These are phyloP conservation scores for Parnassius smintheus DNA, from an alignment of 2,888 invertebrate genomes.

Conservation along the genomic window DNA sequence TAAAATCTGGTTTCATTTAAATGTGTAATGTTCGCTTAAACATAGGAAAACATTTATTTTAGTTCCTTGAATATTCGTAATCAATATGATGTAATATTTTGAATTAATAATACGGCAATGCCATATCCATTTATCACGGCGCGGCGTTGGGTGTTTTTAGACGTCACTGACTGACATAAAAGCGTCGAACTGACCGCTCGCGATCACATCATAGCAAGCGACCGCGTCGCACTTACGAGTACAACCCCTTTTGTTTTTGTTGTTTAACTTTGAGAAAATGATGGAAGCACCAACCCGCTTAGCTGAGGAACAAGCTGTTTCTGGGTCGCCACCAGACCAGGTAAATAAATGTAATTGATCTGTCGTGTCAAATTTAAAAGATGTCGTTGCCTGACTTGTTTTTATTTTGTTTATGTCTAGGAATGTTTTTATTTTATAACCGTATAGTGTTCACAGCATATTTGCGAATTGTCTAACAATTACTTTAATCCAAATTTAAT, in stretches of 20 bases:
- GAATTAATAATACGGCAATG: neutral
- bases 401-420: neutral
- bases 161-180: conserved; percentile 36
- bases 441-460: neutral
- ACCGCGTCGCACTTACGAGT: conserved; percentile 11
- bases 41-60: too few relatives aligned
- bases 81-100: too few relatives aligned
- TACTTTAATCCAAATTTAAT: too few relatives aligned
- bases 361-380: neutral
- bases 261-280: conserved; percentile 15
- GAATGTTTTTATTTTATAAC: neutral
- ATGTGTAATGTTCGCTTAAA: too few relatives aligned
- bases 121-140: conserved; percentile 11
- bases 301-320: conserved; percentile 35
- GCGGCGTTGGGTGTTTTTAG: neutral
- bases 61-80: too few relatives aligned
- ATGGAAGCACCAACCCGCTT: conserved; percentile 39
- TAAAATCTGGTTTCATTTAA: too few relatives aligned
- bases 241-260: conserved; percentile 17
- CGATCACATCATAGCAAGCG: conserved; percentile 45
- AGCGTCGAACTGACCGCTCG: conserved; percentile 52
- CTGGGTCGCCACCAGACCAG: conserved; percentile 52
- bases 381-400: neutral
- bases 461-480: conserved; percentile 11
- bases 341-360: conserved; percentile 37